phyloP scores from a whole-genome alignment of 1,140 invertebrate species.

The Drosophila arawakana region DNA sequence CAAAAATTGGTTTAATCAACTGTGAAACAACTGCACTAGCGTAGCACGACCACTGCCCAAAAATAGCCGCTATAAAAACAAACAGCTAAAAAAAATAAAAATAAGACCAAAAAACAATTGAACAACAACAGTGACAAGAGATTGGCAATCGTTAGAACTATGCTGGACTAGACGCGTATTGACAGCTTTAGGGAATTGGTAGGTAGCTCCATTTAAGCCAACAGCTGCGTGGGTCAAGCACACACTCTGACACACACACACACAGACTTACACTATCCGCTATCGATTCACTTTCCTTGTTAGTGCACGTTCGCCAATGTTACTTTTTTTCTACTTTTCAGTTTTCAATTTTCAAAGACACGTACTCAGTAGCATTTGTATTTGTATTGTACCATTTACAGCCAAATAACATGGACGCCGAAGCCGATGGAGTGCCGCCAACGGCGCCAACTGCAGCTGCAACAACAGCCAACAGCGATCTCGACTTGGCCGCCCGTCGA shows the following conservation, averaged over 20 bases:
- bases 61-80: constrained; percentile 44
- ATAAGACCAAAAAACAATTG: constrained; percentile 15
- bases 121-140: constrained; percentile 56
- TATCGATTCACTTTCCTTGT: constrained; percentile 75
- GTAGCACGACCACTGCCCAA: constrained; percentile 48
- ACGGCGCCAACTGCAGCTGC: constrained; percentile 66
- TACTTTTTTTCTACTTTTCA: constrained; percentile 5
- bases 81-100: constrained; percentile 31
- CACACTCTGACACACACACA: constrained; percentile 2
- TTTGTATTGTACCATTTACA: constrained; percentile 46
- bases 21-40: constrained; percentile 77
- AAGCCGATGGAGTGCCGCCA: constrained; percentile 77
- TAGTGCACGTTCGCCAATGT: constrained; percentile 69
- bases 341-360: constrained; percentile 40
- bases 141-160: constrained; percentile 61
- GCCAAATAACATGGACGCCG: constrained; percentile 72
- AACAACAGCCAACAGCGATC: constrained; percentile 59
- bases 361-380: constrained; percentile 55
- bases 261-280: neutral
- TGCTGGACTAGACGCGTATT: constrained; percentile 42
- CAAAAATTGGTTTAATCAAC: constrained; percentile 83
- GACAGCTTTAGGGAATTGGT: constrained; percentile 25
- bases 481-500: constrained; percentile 78
- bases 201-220: constrained; percentile 35
- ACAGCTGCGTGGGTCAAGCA: constrained; percentile 59